phyloP scores from a whole-genome alignment of 2,888 invertebrate genomes.

The Hipparchia sbordonii region DNA sequence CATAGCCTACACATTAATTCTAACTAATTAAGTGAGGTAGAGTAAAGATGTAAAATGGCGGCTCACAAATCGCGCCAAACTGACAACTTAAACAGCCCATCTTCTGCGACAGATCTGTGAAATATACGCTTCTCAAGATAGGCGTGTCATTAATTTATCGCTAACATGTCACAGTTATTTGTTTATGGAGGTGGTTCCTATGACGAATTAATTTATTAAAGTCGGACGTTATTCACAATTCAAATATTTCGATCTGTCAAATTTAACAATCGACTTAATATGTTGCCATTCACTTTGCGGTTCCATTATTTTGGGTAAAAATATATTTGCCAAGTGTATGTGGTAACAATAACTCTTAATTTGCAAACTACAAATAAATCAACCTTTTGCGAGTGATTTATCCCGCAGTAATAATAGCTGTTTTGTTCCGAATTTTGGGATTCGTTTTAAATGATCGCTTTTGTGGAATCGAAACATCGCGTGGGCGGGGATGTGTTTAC shows the following conservation, averaged over 20 bases:
- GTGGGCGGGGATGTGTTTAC: slow-evolving; percentile 40
- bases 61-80: slow-evolving; percentile 77
- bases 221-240: background rate
- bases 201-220: slow-evolving; percentile 9
- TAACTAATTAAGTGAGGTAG: slow-evolving; percentile 79
- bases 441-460: slow-evolving; percentile 41
- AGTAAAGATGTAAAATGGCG: slow-evolving; percentile 78
- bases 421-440: slow-evolving; percentile 43
- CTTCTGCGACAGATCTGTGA: slow-evolving; percentile 77
- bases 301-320: slow-evolving; percentile 32
- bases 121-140: slow-evolving; percentile 73
- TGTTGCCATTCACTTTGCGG: slow-evolving; percentile 15
- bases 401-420: slow-evolving; percentile 40
- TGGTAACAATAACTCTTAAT: slow-evolving; percentile 42
- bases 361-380: slow-evolving; percentile 39
- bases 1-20: slow-evolving; percentile 76
- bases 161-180: slow-evolving; percentile 78
- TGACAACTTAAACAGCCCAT: slow-evolving; percentile 80
- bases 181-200: slow-evolving; percentile 45
- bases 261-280: slow-evolving; percentile 9
- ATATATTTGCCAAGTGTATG: slow-evolving; percentile 40
- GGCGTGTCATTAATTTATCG: slow-evolving; percentile 74
- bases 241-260: slow-evolving; percentile 1
- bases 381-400: slow-evolving; percentile 43
- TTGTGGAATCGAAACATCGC: slow-evolving; percentile 37